Percentiles rank a stretch among this genome's conserved stretches.
Conservation (phyloP, 2,113 vertebrate species). For the Pipra filicauda region DNA sequence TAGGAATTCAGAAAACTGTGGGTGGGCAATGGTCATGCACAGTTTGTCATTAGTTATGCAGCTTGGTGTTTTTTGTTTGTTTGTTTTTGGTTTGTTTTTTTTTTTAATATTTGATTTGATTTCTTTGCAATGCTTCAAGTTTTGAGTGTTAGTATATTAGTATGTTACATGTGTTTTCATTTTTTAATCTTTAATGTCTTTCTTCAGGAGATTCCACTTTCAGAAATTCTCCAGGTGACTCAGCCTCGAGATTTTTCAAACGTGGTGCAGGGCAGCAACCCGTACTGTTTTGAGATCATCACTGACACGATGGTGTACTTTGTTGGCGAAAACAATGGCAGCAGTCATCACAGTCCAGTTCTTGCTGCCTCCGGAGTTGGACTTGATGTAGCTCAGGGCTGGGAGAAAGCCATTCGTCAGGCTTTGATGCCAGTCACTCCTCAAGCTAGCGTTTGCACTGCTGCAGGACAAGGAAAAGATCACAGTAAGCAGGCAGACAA, state of each 20-base stretch:
- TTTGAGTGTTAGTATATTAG: background rate
- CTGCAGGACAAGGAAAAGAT: slow-evolving; percentile 89
- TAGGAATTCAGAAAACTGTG: background rate
- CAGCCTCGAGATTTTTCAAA: slow-evolving; percentile 85
- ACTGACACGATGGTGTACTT: slow-evolving; percentile 97
- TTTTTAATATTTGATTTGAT: background rate
- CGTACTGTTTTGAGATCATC: slow-evolving; percentile 98
- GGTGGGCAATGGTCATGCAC: fast-evolving
- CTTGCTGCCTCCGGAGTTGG: slow-evolving; percentile 92
- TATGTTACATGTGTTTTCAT: background rate
- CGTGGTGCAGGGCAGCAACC: slow-evolving; percentile 88
- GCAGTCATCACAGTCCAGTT: slow-evolving; percentile 84
- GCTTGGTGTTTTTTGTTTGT: background rate
- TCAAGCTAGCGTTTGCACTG: slow-evolving; percentile 88
- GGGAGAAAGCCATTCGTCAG: slow-evolving; percentile 97
- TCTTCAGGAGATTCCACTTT: slow-evolving; percentile 95
- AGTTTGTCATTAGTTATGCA: background rate
- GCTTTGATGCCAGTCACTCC: slow-evolving; percentile 98
- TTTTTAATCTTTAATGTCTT: slow-evolving; percentile 57
- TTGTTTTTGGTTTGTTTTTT: background rate
- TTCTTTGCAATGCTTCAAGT: background rate
- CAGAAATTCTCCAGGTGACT: slow-evolving; percentile 96
- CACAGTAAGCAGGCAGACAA: slow-evolving; percentile 86
- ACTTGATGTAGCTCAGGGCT: slow-evolving; percentile 92
- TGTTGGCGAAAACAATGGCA: slow-evolving; percentile 93